A percentile compares a stretch with the other conserved stretches of the same genome.
These are phyloP conservation scores for Xiphorhynchus elegans DNA, from an alignment of 2,113 vertebrate genomes.

Conservation along the genomic window DNA sequence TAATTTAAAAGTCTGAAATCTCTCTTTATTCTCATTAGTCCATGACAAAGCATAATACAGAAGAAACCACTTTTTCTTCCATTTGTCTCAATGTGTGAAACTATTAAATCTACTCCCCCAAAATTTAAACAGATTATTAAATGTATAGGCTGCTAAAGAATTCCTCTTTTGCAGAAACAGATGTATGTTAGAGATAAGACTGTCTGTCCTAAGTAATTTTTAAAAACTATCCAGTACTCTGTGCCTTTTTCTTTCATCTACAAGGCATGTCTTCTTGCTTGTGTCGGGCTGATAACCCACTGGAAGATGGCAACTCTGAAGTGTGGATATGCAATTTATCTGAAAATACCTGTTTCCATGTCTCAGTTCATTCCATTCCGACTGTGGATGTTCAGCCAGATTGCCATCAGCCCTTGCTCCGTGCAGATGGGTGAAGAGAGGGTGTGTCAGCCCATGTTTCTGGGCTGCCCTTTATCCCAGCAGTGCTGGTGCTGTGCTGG, in stretches of 20 bases:
- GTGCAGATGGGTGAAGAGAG: neutral
- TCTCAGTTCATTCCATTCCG: neutral
- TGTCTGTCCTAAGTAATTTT: neutral
- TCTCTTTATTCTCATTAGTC: neutral
- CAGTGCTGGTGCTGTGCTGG: rapidly evolving
- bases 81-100: neutral
- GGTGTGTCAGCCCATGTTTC: neutral
- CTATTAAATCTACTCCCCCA: neutral
- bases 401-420: neutral
- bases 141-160: neutral
- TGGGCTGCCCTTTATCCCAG: neutral
- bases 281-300: neutral
- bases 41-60: neutral
- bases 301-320: neutral
- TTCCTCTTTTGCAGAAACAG: neutral
- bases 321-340: neutral
- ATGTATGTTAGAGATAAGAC: neutral
- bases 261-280: neutral
- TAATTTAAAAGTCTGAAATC: neutral
- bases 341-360: neutral
- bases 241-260: neutral
- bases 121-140: neutral
- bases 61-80: neutral
- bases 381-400: neutral
- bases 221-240: neutral